Base-by-base conservation (phyloP, 2,797 vertebrate species). In the Tympanoctomys barrerae region DNA sequence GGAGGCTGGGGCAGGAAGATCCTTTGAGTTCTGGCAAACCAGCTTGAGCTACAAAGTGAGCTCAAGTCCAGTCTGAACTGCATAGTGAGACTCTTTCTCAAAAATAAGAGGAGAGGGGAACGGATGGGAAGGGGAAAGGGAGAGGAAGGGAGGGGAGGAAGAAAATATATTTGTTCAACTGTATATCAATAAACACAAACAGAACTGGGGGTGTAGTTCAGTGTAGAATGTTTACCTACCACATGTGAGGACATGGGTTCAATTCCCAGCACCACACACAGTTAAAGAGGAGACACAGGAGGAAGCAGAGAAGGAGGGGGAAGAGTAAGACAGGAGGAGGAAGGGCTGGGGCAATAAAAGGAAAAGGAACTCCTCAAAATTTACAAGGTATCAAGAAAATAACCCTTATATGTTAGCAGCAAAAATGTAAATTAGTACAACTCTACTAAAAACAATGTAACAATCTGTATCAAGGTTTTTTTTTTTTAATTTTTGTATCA, bases 401-500 rank as follows among this genome's bases (percentile, higher is more conserved):
- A 80, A 5, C 42, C 36, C 42, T 92, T 24, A 75, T 33, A 91
- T 5, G 64, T 79, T 71, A 81, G 39, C 89, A 57, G 28, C 79
- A 26, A 70, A 93, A 94, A 90, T 39, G 14, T 36, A 93, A 93
- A 95, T 2, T 92, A 36, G 36, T 57, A 89, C 22, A 89, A 61
- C 5, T 28, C 82, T 92, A 92, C 82, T 75, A 57, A 96, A 92
- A 39, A 26, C 52, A 96, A 68, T 85, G 89, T 82, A 94, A 71
- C 62, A 85, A 94, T 39, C 36, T 91, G 28, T 75, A 49, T 85
- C 57, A 42, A 42, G 4, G 42, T 42, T 42, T 42, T 42, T 42
- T 42, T 42, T 42, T 42, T n/a, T n/a, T n/a, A n/a, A n/a, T 42
- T 42, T 42, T 42, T 42, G 42, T 42, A 42, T 42, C 42, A 94